A percentile compares a stretch with the other conserved stretches of the same genome.
phyloP scores from a whole-genome alignment of 1,140 invertebrate species.

The Danaus melanippus region DNA sequence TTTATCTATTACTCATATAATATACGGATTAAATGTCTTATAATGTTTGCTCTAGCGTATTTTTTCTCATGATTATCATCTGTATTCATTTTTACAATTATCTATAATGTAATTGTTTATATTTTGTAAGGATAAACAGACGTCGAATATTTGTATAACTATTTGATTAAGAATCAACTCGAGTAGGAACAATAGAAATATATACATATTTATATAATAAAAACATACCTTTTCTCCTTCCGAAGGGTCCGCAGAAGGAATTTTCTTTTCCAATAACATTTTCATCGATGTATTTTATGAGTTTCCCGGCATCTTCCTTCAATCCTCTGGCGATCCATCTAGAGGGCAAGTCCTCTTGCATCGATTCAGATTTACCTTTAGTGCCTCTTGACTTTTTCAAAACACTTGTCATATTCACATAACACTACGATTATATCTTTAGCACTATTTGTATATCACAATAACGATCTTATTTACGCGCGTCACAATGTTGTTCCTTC shows the following conservation, averaged over 20 bases:
- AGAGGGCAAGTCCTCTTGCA: conserved; percentile 64
- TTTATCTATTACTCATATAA: no score
- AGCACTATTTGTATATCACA: conserved; percentile 7
- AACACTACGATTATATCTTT: conserved; percentile 27
- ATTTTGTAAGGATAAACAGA: no score
- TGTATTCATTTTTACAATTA: no score
- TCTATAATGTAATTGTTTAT: no score
- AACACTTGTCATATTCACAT: conserved; percentile 69
- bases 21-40: no score
- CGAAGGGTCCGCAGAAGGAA: conserved; percentile 86
- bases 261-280: conserved; percentile 85
- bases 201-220: conserved; percentile 3
- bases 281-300: conserved; percentile 84
- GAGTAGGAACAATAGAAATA: no score
- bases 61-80: no score
- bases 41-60: no score
- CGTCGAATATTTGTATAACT: no score
- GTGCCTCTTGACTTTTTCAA: conserved; percentile 64
- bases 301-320: conserved; percentile 78
- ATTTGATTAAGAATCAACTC: no score
- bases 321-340: conserved; percentile 58
- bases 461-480: conserved; percentile 13
- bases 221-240: conserved; percentile 80
- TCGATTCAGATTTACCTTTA: conserved; percentile 67
- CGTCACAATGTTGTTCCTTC: conserved; percentile 14